Conservation (phyloP, 2,113 vertebrate genomes). For the Todiramphus saurophagus region DNA sequence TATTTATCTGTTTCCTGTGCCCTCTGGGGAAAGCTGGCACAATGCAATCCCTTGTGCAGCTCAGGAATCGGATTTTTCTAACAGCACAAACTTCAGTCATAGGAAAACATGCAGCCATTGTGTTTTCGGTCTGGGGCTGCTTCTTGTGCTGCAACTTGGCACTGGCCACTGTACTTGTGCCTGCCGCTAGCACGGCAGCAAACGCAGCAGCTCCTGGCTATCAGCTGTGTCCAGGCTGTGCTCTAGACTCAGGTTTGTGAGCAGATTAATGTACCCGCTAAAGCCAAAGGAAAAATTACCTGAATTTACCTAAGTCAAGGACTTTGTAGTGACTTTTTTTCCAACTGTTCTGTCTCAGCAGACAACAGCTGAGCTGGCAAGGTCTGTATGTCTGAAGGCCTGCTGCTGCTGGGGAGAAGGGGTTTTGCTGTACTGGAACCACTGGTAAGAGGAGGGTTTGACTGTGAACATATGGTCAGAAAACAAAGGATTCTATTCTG, state of each 20-base stretch:
- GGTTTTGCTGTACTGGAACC: neutral
- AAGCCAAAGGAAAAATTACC: neutral
- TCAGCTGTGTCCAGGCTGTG: neutral
- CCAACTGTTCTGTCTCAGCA: fast-evolving
- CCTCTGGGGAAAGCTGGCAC: neutral
- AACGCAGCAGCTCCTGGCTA: neutral
- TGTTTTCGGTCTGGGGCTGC: neutral
- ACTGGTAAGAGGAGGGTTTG: neutral
- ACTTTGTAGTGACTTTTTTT: neutral
- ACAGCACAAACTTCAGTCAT: neutral
- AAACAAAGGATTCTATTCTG: neutral
- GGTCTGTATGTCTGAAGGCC: neutral
- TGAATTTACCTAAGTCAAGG: neutral
- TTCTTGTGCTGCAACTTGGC: neutral
- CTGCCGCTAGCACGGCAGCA: neutral
- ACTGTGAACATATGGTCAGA: neutral
- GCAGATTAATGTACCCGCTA: neutral
- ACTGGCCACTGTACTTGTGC: neutral
- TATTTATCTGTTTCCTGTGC: conserved; percentile 12
- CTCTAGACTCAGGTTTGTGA: neutral
- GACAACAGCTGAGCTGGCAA: neutral
- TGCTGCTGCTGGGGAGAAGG: neutral
- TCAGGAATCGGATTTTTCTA: neutral
- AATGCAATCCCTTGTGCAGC: neutral
- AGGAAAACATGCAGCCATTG: neutral